Evolutionary conservation across 2,113 vertebrate species (phyloP).

Genomic region (Podiceps cristatus): DNA sequence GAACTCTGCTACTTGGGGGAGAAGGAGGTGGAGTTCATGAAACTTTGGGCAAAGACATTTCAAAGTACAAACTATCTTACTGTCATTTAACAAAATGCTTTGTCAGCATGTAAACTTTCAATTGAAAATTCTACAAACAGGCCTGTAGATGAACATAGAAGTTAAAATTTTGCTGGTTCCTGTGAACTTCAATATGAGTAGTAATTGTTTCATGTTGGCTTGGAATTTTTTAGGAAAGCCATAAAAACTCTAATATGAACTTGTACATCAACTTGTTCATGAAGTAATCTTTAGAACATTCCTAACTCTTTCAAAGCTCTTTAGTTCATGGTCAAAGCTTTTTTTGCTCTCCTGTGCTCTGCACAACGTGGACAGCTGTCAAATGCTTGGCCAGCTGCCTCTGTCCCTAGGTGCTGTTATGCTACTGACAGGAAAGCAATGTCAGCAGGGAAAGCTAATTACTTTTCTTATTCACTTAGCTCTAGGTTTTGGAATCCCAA

Average conservation of each 20-base stretch:
- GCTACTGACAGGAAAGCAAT: neutral
- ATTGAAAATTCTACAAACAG: neutral
- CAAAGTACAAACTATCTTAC: neutral
- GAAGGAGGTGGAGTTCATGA: neutral
- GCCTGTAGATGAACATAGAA: neutral
- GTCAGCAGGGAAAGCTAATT: neutral
- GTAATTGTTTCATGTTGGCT: neutral
- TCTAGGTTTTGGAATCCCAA: neutral
- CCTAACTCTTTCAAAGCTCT: neutral
- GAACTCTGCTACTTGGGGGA: neutral
- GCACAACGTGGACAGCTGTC: neutral
- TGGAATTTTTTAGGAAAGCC: neutral
- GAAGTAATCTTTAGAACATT: neutral
- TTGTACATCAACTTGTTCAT: neutral
- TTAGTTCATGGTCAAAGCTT: neutral
- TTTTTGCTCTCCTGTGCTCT: neutral
- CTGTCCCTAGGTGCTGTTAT: neutral
- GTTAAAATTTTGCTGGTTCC: neutral
- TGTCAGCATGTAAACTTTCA: neutral
- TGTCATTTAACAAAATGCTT: neutral
- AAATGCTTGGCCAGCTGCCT: neutral
- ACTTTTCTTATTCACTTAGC: neutral
- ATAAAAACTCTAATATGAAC: neutral
- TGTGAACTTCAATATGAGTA: neutral
- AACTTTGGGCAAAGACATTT: neutral